Evolutionary conservation across 1,140 invertebrate species (phyloP).

Genomic region (Drosophila murphyi): DNA sequence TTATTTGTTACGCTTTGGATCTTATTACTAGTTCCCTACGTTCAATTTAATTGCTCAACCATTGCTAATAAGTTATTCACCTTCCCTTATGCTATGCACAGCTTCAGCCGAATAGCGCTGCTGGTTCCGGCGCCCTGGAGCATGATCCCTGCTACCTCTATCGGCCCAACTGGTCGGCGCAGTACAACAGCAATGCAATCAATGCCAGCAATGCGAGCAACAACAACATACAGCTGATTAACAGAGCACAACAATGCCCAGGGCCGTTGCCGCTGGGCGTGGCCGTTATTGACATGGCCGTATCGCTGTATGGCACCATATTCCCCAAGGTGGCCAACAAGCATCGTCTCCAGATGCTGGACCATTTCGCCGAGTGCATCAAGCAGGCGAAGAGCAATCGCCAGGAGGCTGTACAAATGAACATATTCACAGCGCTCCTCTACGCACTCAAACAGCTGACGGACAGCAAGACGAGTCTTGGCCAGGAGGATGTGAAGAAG

Average conservation of each 20-base stretch:
- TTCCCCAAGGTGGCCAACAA: conserved; percentile 98
- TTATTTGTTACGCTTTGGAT: no score
- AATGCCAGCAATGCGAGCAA: conserved; percentile 79
- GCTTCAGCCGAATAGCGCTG: conserved; percentile 95
- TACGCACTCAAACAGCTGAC: conserved; percentile 95
- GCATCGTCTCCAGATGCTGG: conserved; percentile 97
- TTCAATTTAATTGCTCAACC: neutral
- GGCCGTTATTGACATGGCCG: conserved; percentile 97
- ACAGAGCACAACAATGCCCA: conserved; percentile 79
- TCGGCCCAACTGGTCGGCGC: conserved; percentile 84
- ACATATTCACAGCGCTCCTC: conserved; percentile 97
- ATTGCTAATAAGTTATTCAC: neutral
- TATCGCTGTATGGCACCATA: conserved; percentile 96
- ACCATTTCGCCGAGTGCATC: conserved; percentile 98
- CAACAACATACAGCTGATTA: conserved; percentile 82
- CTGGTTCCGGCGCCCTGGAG: conserved; percentile 97
- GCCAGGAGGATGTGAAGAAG: conserved; percentile 95
- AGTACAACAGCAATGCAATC: conserved; percentile 83
- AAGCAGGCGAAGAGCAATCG: conserved; percentile 95
- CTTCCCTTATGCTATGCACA: conserved; percentile 73
- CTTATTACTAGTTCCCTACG: conserved; percentile 2
- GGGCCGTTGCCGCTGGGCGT: conserved; percentile 98
- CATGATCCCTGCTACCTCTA: conserved; percentile 97
- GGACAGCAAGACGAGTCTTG: conserved; percentile 93
- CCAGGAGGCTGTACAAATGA: conserved; percentile 98